These are phyloP conservation scores for Melozone crissalis DNA, from an alignment of 2,113 vertebrate species.

Conservation along the genomic window DNA sequence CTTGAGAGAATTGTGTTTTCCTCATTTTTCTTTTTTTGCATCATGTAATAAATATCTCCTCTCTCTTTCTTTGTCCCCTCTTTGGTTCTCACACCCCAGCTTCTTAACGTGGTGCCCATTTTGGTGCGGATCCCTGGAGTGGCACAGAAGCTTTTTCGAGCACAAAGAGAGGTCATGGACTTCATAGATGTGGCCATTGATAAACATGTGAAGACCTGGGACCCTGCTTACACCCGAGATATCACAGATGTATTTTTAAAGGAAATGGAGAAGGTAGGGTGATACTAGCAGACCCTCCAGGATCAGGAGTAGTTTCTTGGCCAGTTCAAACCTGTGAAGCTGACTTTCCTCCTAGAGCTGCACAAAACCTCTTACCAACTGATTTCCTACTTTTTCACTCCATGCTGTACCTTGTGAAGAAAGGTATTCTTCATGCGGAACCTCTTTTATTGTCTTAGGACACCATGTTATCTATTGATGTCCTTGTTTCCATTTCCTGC, in stretches of 20 bases:
- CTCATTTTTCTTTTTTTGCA: neutral
- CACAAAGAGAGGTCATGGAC: neutral
- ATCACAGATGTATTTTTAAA: conserved; percentile 69
- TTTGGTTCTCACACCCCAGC: conserved; percentile 31
- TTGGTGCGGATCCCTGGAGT: conserved; percentile 64
- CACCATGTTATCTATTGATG: neutral
- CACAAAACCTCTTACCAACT: neutral
- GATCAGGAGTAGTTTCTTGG: neutral
- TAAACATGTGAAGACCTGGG: conserved; percentile 32
- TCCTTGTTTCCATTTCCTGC: neutral
- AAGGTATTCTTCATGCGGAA: neutral
- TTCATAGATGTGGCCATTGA: neutral
- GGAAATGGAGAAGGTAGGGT: conserved; percentile 71
- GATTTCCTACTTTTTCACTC: neutral
- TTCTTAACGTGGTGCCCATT: conserved; percentile 24
- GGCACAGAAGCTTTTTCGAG: neutral
- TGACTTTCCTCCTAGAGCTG: neutral
- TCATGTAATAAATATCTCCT: neutral
- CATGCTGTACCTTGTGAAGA: neutral
- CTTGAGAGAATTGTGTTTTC: neutral
- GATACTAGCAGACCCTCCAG: neutral
- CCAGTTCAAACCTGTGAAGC: neutral
- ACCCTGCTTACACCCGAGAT: conserved; percentile 30
- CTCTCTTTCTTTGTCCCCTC: neutral
- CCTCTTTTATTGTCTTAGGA: neutral